A percentile compares a stretch with the other conserved stretches of the same genome.
Evolutionary conservation across 2,888 invertebrate genomes (phyloP).

Genomic region (Scaptomyza reducta): DNA sequence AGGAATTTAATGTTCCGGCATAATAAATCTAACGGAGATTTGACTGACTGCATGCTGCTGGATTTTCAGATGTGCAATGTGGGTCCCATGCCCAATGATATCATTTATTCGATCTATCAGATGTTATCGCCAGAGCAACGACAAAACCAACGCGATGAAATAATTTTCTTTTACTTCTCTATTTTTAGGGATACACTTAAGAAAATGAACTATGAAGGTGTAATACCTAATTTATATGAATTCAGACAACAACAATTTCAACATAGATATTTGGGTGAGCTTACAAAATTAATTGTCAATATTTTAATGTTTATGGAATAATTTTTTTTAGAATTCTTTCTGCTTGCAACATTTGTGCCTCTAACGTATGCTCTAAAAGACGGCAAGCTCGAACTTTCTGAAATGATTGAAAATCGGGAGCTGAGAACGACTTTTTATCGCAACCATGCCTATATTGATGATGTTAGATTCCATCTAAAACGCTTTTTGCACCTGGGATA

Average conservation of each 20-base stretch:
- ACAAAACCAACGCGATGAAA: slow-evolving; percentile 41
- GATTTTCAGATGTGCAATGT: slow-evolving; percentile 71
- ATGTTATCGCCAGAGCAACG: slow-evolving; percentile 56
- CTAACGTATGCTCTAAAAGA: slow-evolving; percentile 36
- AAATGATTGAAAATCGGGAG: slow-evolving; percentile 40
- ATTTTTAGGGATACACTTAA: slow-evolving; percentile 54
- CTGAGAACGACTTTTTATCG: slow-evolving; percentile 21
- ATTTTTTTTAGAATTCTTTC: slow-evolving; percentile 30
- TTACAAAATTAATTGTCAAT: slow-evolving; percentile 20
- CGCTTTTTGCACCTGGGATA: slow-evolving; percentile 52
- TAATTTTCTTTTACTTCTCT: slow-evolving; percentile 65
- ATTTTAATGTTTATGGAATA: neutral
- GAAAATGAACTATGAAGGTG: slow-evolving; percentile 57
- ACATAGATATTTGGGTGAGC: slow-evolving; percentile 57
- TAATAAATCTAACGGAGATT: slow-evolving; percentile 20
- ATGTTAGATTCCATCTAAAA: slow-evolving; percentile 42
- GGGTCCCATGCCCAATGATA: slow-evolving; percentile 62
- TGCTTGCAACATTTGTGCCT: slow-evolving; percentile 41
- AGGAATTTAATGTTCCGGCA: slow-evolving; percentile 73
- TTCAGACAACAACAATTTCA: slow-evolving; percentile 51
- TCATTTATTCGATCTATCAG: slow-evolving; percentile 63
- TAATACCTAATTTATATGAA: slow-evolving; percentile 51
- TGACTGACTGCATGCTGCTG: slow-evolving; percentile 65
- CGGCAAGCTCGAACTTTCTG: slow-evolving; percentile 35
- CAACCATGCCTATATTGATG: slow-evolving; percentile 39